phyloP scores from a whole-genome alignment of 1,140 invertebrate species.

The Drosophila truncata region DNA sequence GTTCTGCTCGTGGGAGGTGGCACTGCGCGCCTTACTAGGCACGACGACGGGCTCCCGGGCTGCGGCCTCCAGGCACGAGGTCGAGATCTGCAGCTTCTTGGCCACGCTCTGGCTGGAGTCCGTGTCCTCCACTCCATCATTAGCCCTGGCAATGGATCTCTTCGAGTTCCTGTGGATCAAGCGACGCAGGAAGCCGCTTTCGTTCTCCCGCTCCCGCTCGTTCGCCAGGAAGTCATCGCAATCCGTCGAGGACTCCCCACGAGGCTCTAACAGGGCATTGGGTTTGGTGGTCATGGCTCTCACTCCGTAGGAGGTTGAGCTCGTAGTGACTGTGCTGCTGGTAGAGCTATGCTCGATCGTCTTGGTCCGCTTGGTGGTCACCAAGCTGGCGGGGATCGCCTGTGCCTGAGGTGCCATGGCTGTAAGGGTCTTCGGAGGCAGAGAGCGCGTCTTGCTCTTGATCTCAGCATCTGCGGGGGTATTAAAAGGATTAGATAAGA shows the following conservation, averaged over 20 bases:
- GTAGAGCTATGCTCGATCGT: constrained; percentile 49
- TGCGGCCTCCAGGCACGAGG: constrained; percentile 59
- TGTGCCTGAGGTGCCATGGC: constrained; percentile 24
- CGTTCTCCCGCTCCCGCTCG: constrained; percentile 47
- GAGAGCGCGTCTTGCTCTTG: constrained; percentile 89
- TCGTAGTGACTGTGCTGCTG: constrained; percentile 22
- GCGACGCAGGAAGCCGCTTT: constrained; percentile 89
- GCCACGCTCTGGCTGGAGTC: constrained; percentile 85
- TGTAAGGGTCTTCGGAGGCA: constrained; percentile 86
- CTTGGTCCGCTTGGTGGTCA: constrained; percentile 42
- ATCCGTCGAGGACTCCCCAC: constrained; percentile 74
- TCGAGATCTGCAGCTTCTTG: constrained; percentile 77
- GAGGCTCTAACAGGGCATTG: constrained; percentile 48
- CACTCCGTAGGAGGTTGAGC: constrained; percentile 51
- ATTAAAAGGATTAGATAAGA: background rate
- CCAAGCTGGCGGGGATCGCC: constrained; percentile 14
- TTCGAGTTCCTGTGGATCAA: constrained; percentile 87
- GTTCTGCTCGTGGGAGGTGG: constrained; percentile 69
- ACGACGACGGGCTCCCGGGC: constrained; percentile 38
- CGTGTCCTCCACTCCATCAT: constrained; percentile 80
- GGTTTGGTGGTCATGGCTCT: constrained; percentile 50
- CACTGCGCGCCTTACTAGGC: constrained; percentile 63
- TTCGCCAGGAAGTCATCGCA: constrained; percentile 41
- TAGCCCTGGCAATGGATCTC: constrained; percentile 86
- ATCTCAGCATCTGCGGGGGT: constrained; percentile 53